Conservation (phyloP, 2,113 vertebrate species). For the Emydura subglobosa region DNA sequence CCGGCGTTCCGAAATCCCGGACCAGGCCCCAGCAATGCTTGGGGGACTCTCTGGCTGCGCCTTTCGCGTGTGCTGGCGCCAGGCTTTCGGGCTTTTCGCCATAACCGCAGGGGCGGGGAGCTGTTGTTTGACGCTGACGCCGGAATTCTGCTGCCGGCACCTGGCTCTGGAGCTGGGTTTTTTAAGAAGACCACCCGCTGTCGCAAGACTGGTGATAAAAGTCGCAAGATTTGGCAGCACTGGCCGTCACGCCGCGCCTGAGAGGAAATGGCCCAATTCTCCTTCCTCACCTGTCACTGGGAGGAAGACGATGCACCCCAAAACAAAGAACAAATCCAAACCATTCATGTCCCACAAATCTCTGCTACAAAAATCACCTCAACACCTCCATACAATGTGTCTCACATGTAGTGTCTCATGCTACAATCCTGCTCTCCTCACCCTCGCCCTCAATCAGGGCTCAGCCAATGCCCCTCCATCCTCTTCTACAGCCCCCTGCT, state of each 20-base stretch:
- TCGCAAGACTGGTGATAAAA: neutral
- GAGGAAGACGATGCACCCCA: neutral
- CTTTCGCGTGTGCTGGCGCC: neutral
- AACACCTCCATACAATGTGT: neutral
- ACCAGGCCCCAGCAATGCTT: no score
- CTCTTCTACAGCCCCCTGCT: neutral
- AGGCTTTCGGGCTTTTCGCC: neutral
- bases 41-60: neutral
- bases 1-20: neutral
- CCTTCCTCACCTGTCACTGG: neutral
- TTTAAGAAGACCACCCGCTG: neutral
- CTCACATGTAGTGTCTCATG: neutral
- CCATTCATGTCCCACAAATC: neutral
- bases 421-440: neutral
- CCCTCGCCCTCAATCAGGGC: fast-evolving
- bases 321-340: neutral
- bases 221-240: neutral
- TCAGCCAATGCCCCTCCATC: neutral
- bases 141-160: neutral
- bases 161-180: neutral
- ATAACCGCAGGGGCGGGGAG: neutral
- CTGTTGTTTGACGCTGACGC: neutral
- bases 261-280: neutral
- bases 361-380: neutral
- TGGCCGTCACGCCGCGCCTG: neutral